phyloP scores from a whole-genome alignment of 1,140 invertebrate species.

The Halotydeus destructor region DNA sequence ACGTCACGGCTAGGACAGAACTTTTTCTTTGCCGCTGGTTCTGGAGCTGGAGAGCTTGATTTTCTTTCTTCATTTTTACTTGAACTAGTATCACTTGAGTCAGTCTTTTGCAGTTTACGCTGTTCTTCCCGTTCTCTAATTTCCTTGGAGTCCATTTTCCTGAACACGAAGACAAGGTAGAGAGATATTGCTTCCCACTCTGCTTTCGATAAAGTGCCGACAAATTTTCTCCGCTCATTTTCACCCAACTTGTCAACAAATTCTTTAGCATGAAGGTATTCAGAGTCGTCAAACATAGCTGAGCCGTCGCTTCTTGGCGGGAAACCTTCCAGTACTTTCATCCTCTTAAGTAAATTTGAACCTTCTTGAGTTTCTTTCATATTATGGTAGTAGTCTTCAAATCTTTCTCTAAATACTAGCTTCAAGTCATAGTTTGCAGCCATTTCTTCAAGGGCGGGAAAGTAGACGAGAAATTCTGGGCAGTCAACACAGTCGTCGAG shows the following conservation, averaged over 20 bases:
- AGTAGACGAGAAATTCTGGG: constrained; percentile 92
- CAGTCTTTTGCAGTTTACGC: too few species aligned
- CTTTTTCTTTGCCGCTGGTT: too few species aligned
- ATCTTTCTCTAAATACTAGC: constrained; percentile 44
- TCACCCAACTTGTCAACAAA: constrained; percentile 28
- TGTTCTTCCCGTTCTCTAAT: too few species aligned
- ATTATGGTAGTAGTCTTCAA: constrained; percentile 53
- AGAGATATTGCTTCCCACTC: constrained; percentile 83
- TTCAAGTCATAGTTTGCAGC: constrained; percentile 59
- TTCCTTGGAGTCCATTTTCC: too few species aligned
- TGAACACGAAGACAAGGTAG: constrained; percentile 62
- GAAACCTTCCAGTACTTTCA: constrained; percentile 44
- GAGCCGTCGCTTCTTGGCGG: constrained; percentile 27
- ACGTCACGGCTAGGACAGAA: too few species aligned
- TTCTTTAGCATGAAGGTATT: constrained; percentile 44
- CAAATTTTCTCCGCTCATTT: constrained; percentile 7
- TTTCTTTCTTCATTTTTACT: too few species aligned
- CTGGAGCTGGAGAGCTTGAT: too few species aligned
- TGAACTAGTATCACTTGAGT: too few species aligned
- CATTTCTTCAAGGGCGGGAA: constrained; percentile 60
- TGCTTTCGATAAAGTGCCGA: constrained; percentile 51
- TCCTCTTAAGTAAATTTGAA: constrained; percentile 46
- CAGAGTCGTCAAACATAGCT: constrained; percentile 39
- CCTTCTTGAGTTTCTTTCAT: constrained; percentile 29
- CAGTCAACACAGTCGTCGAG: constrained; percentile 90